Base-by-base conservation (phyloP, 2,797 vertebrate species). In the Sylvilagus floridanus region DNA sequence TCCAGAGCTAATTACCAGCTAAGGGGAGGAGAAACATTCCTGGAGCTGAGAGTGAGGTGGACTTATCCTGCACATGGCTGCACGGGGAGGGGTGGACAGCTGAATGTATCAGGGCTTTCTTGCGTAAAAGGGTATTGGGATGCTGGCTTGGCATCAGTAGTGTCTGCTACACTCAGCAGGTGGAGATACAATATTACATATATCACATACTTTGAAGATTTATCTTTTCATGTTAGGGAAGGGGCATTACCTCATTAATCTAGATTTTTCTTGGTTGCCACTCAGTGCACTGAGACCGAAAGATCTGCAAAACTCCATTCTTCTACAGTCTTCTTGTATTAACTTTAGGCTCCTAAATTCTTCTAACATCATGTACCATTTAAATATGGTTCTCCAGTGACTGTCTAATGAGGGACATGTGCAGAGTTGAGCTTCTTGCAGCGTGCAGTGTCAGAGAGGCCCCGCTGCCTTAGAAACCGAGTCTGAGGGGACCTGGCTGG, bases 151-250 rank as follows among this genome's bases (percentile, higher is more conserved):
- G 21, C 37, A n/a, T 57, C 52, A 75, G 1, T 22, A 37, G 37
- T 68, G 50, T 87, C 76, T 81, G 19, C n/a, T 76, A 65, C 0
- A 63, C 22, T 81, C 32, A 42, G 24, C 9, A 69, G 63, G 50
- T 22, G 65, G 76, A 81, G 88, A 93, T 57, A 73, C 50, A 66
- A 30, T 26, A 8, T 75, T 28, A 65, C 14, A 14, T 68, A 32
- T 73, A 42, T 47, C 50, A 37, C 14, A 13, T 54, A 75, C 26
- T 28, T 81, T 62, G 52, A 88, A 2, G 65, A 32, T 69, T 37
- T 47, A 42, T 35, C 19, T 90, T 84, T 42, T 71, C 90, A 24
- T 65, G 86, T 88, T 63, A 68, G 28, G 12, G 52, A 96, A 77
- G 12, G 5, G 13, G 5, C 21, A 42, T 10, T 71, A 14, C 13